Evolutionary conservation across 1,140 invertebrate genomes (phyloP), one percentile per base, ranked within the genome.

Genomic region (Zelostemma sp.): DNA sequence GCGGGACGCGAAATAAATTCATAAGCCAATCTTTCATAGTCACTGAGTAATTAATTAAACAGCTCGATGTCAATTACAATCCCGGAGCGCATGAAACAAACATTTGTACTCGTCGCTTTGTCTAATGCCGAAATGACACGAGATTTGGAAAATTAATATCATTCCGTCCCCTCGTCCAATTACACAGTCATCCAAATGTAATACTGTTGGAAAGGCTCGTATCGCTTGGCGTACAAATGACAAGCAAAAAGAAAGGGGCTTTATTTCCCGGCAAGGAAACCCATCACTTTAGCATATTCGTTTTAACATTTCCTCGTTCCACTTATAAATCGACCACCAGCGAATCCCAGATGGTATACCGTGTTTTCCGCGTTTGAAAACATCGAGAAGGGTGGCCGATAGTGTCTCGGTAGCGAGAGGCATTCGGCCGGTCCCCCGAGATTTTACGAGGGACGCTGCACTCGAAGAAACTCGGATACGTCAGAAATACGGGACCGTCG

Each of bases 401-500:
- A n/a, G n/a, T n/a, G n/a, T n/a, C n/a, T n/a, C n/a, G n/a, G n/a
- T 21, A 8, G 6, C 54, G 49, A 46, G 50, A 33, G 65, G 31
- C 48, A 58, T 50, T 11, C 49, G 67, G 58, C 28, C 11, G 38
- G 48, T 73, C 79, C 57, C 73, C 8, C 28, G 77, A 68, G 75
- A 74, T 75, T 73, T 66, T 61, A 65, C 72, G 70, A 77, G 66
- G 67, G 72, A 74, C 64, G 72, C 66, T 70, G 66, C 63, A 73
- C 63, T 58, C 63, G 21, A 69, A 74, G 61, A 74, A 63, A 64
- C 57, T 48, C 63, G 70, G 68, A 78, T 79, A 78, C 73, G 64
- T 65, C 53, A 78, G 73, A 72, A 79, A 80, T 82, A 80, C 75
- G 16, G 73, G 64, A 60, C 45, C 73, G 73, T 74, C 73, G 77